A percentile compares a stretch with the other conserved stretches of the same genome.
Conservation (phyloP, 2,797 vertebrate species). For the Pseudochirops corinnae region DNA sequence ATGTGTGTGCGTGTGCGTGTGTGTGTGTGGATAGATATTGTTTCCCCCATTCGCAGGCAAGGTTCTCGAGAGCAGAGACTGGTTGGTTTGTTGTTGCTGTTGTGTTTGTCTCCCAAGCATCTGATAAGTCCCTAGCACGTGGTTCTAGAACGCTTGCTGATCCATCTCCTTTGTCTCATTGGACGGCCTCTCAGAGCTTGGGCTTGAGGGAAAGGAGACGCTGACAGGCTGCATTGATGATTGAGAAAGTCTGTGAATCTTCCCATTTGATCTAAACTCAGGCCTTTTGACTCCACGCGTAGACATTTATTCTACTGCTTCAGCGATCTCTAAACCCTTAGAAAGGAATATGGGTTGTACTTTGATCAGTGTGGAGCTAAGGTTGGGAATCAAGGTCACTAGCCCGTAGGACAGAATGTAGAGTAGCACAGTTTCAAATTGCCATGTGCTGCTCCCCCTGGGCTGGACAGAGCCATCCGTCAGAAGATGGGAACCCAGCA, state of each 20-base stretch:
- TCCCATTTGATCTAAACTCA: neutral
- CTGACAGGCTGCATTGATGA: neutral
- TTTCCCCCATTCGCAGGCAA: neutral
- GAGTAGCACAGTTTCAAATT: neutral
- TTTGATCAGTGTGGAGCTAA: neutral
- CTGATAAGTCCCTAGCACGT: neutral
- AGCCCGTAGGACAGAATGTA: neutral
- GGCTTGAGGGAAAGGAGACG: neutral
- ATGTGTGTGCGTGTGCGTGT: too few relatives aligned
- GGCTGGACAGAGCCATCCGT: neutral
- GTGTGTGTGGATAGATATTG: neutral
- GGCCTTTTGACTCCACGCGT: neutral
- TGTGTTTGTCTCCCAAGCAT: neutral
- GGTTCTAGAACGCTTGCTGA: neutral
- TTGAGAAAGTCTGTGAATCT: neutral
- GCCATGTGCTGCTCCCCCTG: accelerated
- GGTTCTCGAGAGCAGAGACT: neutral
- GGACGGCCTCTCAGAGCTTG: neutral
- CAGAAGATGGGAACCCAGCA: neutral
- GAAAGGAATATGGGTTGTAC: neutral
- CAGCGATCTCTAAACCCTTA: neutral
- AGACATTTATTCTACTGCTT: neutral
- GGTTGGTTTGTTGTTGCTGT: neutral
- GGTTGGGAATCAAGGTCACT: neutral
- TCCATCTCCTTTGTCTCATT: neutral